phyloP scores from a whole-genome alignment of 2,797 vertebrate species.

The Coracias cyanogaster region DNA sequence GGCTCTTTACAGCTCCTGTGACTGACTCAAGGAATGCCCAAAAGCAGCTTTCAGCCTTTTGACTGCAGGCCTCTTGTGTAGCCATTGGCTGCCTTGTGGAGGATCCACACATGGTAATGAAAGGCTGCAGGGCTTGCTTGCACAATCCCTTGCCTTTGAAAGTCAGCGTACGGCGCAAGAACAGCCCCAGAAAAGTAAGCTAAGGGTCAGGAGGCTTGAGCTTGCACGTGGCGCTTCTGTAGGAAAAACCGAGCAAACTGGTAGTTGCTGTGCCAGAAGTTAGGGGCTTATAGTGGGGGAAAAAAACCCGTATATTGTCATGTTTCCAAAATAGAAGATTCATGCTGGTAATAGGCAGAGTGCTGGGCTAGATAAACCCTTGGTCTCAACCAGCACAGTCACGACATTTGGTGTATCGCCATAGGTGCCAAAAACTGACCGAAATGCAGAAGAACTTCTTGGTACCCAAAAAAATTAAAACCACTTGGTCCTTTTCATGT shows the following conservation, averaged over 20 bases:
- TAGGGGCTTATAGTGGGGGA: not conserved
- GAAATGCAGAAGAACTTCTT: rapidly evolving
- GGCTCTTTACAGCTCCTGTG: not conserved
- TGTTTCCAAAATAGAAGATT: not conserved
- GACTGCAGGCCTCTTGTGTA: not conserved
- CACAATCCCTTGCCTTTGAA: not conserved
- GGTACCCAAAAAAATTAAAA: not conserved
- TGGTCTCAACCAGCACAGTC: no score
- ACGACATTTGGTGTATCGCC: rapidly evolving
- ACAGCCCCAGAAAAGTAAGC: not conserved
- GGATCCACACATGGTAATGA: not conserved
- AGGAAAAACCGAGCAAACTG: rapidly evolving
- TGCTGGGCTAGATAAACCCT: not conserved
- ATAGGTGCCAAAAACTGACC: not conserved
- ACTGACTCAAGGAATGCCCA: not conserved
- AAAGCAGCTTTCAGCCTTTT: not conserved
- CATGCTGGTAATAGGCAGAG: no score
- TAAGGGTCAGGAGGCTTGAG: not conserved
- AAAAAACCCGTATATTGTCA: rapidly evolving
- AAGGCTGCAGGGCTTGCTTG: not conserved
- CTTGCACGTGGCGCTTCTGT: not conserved
- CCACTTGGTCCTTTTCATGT: no score
- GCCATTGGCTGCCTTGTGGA: not conserved
- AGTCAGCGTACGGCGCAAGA: not conserved
- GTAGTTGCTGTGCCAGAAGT: not conserved